Percentiles rank a stretch among this genome's conserved stretches.
These are phyloP conservation scores for Myathropa florea DNA, from an alignment of 2,888 invertebrate species.

Conservation along the genomic window DNA sequence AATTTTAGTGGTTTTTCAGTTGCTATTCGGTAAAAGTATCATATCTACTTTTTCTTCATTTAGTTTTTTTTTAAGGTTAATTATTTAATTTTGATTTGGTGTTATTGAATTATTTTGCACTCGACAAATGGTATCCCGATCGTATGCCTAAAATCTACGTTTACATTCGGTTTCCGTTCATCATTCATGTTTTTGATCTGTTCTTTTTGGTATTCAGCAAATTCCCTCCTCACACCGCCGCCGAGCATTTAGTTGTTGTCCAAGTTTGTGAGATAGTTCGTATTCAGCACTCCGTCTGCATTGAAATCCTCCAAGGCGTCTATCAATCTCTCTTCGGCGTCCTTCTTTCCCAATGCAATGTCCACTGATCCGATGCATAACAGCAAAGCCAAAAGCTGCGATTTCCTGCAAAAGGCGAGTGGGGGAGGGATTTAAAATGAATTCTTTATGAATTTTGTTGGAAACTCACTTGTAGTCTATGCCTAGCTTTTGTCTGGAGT, in stretches of 20 bases:
- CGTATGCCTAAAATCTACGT: neutral
- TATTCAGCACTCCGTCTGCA: conserved; percentile 84
- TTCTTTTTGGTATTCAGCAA: conserved; percentile 32
- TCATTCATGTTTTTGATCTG: conserved; percentile 9
- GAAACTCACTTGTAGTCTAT: conserved; percentile 81
- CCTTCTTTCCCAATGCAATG: conserved; percentile 88
- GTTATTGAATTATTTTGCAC: neutral
- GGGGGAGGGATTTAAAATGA: neutral
- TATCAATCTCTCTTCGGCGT: conserved; percentile 88
- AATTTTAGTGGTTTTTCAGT: conserved; percentile 54
- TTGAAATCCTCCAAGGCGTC: conserved; percentile 88
- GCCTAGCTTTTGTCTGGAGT: conserved; percentile 82
- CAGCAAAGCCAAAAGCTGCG: conserved; percentile 88
- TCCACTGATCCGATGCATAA: conserved; percentile 91
- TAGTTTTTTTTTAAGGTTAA: conserved; percentile 10
- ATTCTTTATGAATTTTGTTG: neutral
- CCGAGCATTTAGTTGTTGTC: conserved; percentile 51
- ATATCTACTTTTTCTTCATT: neutral
- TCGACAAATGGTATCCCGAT: neutral
- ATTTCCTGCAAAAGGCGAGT: conserved; percentile 79
- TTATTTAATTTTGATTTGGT: conserved; percentile 45
- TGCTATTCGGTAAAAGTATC: conserved; percentile 21
- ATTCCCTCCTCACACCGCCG: neutral
- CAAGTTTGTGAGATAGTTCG: conserved; percentile 53
- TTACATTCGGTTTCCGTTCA: neutral